Evolutionary conservation across 2,113 vertebrate species (phyloP).

Genomic region (Rallus limicola): DNA sequence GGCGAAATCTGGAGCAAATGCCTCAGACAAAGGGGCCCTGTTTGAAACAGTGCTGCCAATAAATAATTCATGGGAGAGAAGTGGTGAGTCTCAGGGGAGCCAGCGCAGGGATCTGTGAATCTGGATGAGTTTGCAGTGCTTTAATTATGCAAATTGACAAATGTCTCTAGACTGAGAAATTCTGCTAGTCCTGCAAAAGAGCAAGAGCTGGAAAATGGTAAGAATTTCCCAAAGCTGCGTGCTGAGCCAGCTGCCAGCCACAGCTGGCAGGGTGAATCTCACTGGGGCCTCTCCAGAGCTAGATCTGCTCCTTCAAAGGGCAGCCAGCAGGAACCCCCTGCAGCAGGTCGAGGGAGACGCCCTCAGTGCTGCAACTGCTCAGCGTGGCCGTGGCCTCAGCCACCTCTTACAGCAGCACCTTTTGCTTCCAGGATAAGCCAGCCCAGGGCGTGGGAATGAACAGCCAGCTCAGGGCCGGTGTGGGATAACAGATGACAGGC

Average conservation of each 20-base stretch:
- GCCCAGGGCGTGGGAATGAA: background rate
- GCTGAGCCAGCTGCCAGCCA: slow-evolving; percentile 53
- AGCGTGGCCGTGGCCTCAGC: rapidly evolving
- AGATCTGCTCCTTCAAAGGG: background rate
- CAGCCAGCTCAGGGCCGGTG: background rate
- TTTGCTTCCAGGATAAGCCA: background rate
- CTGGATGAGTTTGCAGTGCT: slow-evolving; percentile 66
- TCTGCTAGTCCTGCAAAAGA: slow-evolving; percentile 60
- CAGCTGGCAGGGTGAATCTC: background rate
- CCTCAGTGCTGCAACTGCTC: background rate
- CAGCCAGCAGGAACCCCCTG: background rate
- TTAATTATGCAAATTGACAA: slow-evolving; percentile 73
- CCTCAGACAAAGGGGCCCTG: slow-evolving; percentile 30
- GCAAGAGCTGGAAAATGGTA: slow-evolving; percentile 32
- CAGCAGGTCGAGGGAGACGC: background rate
- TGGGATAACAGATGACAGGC: background rate
- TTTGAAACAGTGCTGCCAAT: background rate
- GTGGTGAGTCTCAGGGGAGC: slow-evolving; percentile 53
- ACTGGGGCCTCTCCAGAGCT: background rate
- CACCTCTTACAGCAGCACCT: background rate
- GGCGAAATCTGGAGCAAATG: background rate
- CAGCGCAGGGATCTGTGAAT: slow-evolving; percentile 45
- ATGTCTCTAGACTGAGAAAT: slow-evolving; percentile 54
- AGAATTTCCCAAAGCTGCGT: background rate
- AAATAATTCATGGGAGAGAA: slow-evolving; percentile 63